phyloP scores from a whole-genome alignment of 2,888 invertebrate species.

The Cotesia congregata region DNA sequence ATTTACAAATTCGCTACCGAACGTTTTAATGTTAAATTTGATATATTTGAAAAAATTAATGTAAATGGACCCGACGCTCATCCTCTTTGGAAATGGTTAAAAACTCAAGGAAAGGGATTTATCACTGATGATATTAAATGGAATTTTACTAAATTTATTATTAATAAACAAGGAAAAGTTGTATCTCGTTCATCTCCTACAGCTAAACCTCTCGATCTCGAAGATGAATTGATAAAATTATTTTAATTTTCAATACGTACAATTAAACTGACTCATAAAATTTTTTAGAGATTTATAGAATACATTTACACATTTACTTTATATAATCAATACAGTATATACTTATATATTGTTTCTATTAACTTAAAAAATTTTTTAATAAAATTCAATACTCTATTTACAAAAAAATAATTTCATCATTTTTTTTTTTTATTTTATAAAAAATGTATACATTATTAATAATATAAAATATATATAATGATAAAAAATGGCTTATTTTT shows the following conservation, averaged over 20 bases:
- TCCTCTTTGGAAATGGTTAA: constrained; percentile 70
- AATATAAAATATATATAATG: too few species aligned
- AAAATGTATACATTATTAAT: too few species aligned
- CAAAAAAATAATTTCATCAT: too few species aligned
- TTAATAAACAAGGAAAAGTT: constrained; percentile 79
- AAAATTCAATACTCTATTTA: too few species aligned
- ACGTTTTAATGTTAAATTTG: constrained; percentile 45
- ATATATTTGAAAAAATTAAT: constrained; percentile 47
- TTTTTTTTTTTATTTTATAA: too few species aligned
- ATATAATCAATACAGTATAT: too few species aligned
- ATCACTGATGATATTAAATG: constrained; percentile 82
- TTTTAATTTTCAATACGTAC: constrained; percentile 51
- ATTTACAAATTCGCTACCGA: constrained; percentile 43
- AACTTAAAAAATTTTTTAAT: too few species aligned
- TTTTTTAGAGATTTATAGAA: too few species aligned
- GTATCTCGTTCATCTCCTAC: constrained; percentile 76
- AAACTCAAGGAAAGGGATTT: constrained; percentile 63
- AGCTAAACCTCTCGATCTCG: constrained; percentile 71
- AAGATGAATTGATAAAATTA: constrained; percentile 70
- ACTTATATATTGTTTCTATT: too few species aligned
- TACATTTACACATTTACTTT: too few species aligned
- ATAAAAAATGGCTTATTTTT: too few species aligned
- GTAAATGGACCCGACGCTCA: constrained; percentile 70
- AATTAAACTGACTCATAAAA: too few species aligned
- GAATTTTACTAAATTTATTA: constrained; percentile 88